Percentiles rank a stretch among this genome's conserved stretches.
phyloP scores from a whole-genome alignment of 1,140 invertebrate species.

The Diorhabda carinulata region DNA sequence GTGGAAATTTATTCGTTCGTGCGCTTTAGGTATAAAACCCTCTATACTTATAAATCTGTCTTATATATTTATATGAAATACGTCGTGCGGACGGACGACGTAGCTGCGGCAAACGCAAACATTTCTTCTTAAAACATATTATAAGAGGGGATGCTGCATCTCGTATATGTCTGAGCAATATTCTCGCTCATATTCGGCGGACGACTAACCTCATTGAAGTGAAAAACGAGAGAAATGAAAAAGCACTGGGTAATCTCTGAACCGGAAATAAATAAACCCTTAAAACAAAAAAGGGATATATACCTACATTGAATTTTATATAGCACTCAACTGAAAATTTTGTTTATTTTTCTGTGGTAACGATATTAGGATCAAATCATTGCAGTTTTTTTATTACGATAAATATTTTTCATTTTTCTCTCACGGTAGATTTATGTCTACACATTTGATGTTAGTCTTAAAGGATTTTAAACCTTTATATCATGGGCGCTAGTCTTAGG shows the following conservation, averaged over 20 bases:
- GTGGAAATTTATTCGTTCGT: slow-evolving; percentile 20
- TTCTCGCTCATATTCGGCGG: background rate
- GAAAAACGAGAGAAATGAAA: background rate
- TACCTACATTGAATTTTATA: background rate
- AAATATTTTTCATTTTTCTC: too few relatives aligned
- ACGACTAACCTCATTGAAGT: background rate
- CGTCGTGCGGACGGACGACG: slow-evolving; percentile 7
- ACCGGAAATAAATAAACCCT: background rate
- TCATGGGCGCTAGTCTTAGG: too few relatives aligned
- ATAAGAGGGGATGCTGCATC: too few relatives aligned
- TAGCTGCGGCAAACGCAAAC: slow-evolving; percentile 5
- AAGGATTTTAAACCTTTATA: too few relatives aligned
- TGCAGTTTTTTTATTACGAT: background rate
- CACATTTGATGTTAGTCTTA: too few relatives aligned
- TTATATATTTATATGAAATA: slow-evolving; percentile 23
- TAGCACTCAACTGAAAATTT: background rate
- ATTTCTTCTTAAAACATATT: background rate
- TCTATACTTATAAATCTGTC: slow-evolving; percentile 24
- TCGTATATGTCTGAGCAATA: too few relatives aligned
- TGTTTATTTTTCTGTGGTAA: background rate
- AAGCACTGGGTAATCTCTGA: background rate
- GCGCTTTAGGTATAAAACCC: slow-evolving; percentile 19
- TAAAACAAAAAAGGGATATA: background rate
- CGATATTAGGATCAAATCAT: background rate
- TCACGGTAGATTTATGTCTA: too few relatives aligned